Base-by-base conservation (phyloP, 1,140 invertebrate genomes). In the Pinna nobilis region DNA sequence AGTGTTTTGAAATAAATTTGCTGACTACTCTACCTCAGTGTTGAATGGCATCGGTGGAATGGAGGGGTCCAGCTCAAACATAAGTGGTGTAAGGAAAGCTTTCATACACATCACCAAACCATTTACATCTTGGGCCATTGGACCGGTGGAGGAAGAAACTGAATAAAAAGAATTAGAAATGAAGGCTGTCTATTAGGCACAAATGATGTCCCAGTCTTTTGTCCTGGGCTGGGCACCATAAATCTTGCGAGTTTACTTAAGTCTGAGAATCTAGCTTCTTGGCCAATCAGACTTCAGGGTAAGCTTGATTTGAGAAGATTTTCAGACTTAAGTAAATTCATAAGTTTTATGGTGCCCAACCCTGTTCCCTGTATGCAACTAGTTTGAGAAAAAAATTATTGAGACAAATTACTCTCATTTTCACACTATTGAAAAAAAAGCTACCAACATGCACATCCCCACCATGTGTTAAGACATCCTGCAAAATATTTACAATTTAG, bases 101-200 rank as follows among this genome's bases (percentile, higher is more conserved):
- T 70, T 78, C 78, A 84, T 83, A 18, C 70, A 51, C 23, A 74
- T 25, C 37, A 82, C 77, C 39, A 87, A 65, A n/a, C 80, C 74
- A 50, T 81, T 76, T 23, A 86, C 80, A 41, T 83, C 78, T 37
- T 50, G 49, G 9, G 77, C 78, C 76, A 87, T 65, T 44, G 84
- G 83, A 2, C 85, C 84, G 28, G 73, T 57, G 13, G 70, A 50
- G 13, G 68, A 15, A 15, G 28, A 32, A 25, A 84, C 82, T 83
- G 50, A 74, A 67, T 32, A 33, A 13, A 64, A 49, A 18, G 47
- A 51, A 41, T 11, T 57, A 30, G 11, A 2, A 53, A 35, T 32
- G n/a, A 20, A 33, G 18, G 18, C 18, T 35, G 47, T 25, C 20
- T 23, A 3, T n/a, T n/a, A n/a, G n/a, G n/a, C n/a, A n/a, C 20